Evolutionary conservation across 2,888 invertebrate genomes (phyloP).

Genomic region (Crepidodera aurea): DNA sequence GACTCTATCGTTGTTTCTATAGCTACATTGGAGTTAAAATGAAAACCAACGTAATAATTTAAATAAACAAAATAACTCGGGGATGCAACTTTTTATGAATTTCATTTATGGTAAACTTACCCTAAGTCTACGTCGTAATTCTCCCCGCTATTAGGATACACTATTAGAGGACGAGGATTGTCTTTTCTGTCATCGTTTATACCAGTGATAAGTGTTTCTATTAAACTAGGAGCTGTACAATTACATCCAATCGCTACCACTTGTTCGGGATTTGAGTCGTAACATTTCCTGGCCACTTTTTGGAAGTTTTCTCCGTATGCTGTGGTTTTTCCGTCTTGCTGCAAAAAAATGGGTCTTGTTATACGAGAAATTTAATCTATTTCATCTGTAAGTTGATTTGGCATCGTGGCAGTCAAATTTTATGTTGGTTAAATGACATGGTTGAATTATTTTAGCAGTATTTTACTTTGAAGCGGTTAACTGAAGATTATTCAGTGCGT

Average conservation of each 20-base stretch:
- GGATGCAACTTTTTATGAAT: no score
- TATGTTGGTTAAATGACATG: no score
- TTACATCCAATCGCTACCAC: constrained; percentile 90
- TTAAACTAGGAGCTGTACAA: constrained; percentile 77
- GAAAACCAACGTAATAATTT: no score
- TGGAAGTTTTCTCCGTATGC: constrained; percentile 84
- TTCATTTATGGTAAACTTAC: no score
- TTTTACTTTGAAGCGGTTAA: no score
- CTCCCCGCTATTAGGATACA: constrained; percentile 94
- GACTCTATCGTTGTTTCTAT: no score
- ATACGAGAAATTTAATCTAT: not conserved
- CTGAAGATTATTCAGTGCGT: no score
- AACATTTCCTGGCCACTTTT: constrained; percentile 75
- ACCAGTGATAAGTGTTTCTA: constrained; percentile 68
- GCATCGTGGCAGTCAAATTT: no score
- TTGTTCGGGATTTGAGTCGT: constrained; percentile 68
- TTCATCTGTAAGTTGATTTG: not conserved
- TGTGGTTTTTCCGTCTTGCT: constrained; percentile 70
- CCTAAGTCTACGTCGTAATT: constrained; percentile 75
- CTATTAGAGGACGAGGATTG: constrained; percentile 76
- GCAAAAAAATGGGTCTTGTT: constrained; percentile 31
- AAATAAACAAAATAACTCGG: no score
- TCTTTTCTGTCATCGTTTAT: constrained; percentile 64
- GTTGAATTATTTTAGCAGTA: no score
- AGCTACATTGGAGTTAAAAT: no score